Percentiles rank a stretch among this genome's conserved stretches.
These are phyloP conservation scores for Oreocharis arfaki DNA, from an alignment of 2,113 vertebrate genomes.

Conservation along the genomic window DNA sequence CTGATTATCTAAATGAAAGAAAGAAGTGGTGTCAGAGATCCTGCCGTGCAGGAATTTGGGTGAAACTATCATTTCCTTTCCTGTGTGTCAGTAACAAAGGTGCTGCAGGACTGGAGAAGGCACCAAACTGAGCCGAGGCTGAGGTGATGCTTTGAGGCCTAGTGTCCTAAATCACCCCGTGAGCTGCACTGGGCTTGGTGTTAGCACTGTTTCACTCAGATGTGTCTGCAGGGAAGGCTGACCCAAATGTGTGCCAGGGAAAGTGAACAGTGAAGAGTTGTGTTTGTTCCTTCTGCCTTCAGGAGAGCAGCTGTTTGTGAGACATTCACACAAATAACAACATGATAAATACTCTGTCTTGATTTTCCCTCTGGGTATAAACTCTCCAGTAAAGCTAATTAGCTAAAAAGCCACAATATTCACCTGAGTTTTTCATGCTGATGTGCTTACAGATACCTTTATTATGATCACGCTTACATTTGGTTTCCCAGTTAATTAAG, in stretches of 20 bases:
- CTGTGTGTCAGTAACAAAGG: neutral
- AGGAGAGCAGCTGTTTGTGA: neutral
- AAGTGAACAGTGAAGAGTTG: neutral
- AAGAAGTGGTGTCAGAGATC: neutral
- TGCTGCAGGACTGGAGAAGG: neutral
- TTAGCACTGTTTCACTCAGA: neutral
- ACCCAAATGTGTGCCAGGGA: fast-evolving
- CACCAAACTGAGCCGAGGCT: neutral
- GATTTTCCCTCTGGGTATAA: neutral
- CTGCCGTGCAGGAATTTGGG: neutral
- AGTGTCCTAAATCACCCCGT: neutral
- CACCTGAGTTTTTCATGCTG: neutral
- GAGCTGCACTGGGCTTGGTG: neutral
- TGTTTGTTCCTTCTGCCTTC: neutral
- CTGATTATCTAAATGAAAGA: neutral
- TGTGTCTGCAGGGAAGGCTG: neutral
- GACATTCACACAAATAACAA: neutral
- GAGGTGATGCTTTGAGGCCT: too few relatives aligned
- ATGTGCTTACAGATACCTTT: neutral
- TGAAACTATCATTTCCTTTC: neutral
- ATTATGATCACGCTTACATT: neutral
- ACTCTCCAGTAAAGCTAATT: neutral
- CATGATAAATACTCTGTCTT: neutral
- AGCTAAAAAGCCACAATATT: neutral
- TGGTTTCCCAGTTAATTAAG: neutral